A percentile compares a stretch with the other conserved stretches of the same genome.
Evolutionary conservation across 1,140 invertebrate species (phyloP).

Genomic region (Thaumetopoea pityocampa): DNA sequence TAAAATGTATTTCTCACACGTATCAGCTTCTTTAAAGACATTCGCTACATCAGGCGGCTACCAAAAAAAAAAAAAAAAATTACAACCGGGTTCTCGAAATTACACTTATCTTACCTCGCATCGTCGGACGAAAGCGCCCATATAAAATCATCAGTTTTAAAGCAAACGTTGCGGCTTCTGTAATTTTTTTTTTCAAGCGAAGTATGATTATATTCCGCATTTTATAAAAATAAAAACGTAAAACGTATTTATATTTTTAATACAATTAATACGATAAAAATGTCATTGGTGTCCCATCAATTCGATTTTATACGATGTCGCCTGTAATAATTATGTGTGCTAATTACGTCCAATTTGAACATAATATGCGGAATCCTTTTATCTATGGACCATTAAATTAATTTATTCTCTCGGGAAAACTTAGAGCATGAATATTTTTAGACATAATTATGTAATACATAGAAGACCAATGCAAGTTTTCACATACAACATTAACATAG

Average conservation of each 20-base stretch:
- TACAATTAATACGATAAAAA: slow-evolving; percentile 15
- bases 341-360: slow-evolving; percentile 3
- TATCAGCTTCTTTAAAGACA: slow-evolving; percentile 36
- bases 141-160: slow-evolving; percentile 29
- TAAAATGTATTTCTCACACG: slow-evolving; percentile 33
- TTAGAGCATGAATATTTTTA: too few relatives aligned
- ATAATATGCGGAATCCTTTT: background rate
- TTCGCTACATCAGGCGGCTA: slow-evolving; percentile 29
- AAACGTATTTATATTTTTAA: slow-evolving; percentile 20
- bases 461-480: too few relatives aligned
- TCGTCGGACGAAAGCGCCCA: slow-evolving; percentile 23
- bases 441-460: too few relatives aligned
- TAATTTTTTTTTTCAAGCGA: slow-evolving; percentile 12
- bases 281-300: slow-evolving; percentile 1
- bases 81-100: slow-evolving; percentile 29
- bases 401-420: background rate
- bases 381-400: slow-evolving; percentile 1
- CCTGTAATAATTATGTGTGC: slow-evolving; percentile 8
- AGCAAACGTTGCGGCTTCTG: slow-evolving; percentile 17
- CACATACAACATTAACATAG: too few relatives aligned
- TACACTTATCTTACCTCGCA: slow-evolving; percentile 38
- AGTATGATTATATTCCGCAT: slow-evolving; percentile 13
- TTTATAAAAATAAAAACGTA: slow-evolving; percentile 25
- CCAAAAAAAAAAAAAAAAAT: slow-evolving; percentile 36
- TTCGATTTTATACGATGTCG: slow-evolving; percentile 1